phyloP scores from a whole-genome alignment of 2,888 invertebrate genomes.

The Drosophila bunnanda region DNA sequence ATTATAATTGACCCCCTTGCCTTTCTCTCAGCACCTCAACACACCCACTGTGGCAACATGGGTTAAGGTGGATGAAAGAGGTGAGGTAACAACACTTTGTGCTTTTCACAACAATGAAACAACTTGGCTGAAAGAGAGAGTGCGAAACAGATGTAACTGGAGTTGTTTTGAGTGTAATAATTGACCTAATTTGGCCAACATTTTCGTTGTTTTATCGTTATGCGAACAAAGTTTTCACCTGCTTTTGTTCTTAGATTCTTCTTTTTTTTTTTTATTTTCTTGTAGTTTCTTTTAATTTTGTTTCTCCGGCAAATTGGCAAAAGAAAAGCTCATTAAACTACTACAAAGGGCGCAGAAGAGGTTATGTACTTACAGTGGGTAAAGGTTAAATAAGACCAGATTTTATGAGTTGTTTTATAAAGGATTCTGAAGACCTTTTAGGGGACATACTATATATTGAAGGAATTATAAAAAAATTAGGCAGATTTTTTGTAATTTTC shows the following conservation, averaged over 20 bases:
- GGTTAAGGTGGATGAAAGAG: background rate
- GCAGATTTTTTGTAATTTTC: background rate
- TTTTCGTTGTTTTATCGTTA: slow-evolving; percentile 42
- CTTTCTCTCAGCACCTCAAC: background rate
- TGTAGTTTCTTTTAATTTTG: slow-evolving; percentile 16
- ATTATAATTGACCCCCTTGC: background rate
- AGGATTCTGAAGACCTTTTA: background rate
- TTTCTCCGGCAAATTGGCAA: slow-evolving; percentile 42
- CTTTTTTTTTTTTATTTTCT: too few relatives aligned
- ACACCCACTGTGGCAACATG: background rate
- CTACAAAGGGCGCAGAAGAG: slow-evolving; percentile 6
- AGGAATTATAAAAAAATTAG: background rate
- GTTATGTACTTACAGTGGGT: slow-evolving; percentile 4
- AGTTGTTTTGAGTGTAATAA: slow-evolving; percentile 72
- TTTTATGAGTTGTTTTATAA: background rate
- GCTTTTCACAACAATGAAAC: slow-evolving; percentile 8
- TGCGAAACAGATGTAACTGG: slow-evolving; percentile 18
- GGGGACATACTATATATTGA: background rate
- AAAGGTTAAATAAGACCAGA: background rate
- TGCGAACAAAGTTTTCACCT: slow-evolving; percentile 23
- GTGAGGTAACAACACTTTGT: slow-evolving; percentile 1
- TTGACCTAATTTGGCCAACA: slow-evolving; percentile 67
- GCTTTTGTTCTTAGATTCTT: slow-evolving; percentile 7
- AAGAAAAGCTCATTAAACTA: slow-evolving; percentile 73
- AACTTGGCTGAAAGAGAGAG: slow-evolving; percentile 2